phyloP scores from a whole-genome alignment of 2,797 vertebrate genomes.

The Peromyscus aztecus region DNA sequence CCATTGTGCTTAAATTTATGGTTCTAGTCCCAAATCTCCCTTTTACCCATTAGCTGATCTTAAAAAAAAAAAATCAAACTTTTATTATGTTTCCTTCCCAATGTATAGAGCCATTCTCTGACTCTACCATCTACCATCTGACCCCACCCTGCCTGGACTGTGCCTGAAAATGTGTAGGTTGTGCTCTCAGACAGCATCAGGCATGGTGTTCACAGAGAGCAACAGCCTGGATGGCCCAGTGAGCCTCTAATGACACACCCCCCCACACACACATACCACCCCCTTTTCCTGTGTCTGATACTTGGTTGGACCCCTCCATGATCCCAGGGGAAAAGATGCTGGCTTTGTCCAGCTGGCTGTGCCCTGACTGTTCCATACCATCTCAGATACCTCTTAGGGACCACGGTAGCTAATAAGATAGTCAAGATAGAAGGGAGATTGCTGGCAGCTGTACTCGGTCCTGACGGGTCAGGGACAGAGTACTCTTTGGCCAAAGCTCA shows the following conservation, averaged over 20 bases:
- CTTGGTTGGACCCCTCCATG: not conserved
- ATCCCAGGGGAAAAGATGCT: not conserved
- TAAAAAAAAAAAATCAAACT: not conserved
- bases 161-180: not conserved
- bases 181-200: not conserved
- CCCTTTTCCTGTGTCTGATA: not conserved
- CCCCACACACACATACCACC: not conserved
- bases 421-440: not conserved
- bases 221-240: not conserved
- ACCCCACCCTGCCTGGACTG: not conserved
- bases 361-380: not conserved
- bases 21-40: not conserved
- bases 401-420: not conserved
- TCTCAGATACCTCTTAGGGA: not conserved
- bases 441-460: fast-evolving
- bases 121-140: not conserved
- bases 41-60: not conserved
- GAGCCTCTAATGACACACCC: not conserved
- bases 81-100: not conserved
- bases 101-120: not conserved
- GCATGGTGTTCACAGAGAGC: not conserved
- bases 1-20: not conserved
- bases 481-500: not conserved
- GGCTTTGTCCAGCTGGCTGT: not conserved
- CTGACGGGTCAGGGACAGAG: not conserved